These are phyloP conservation scores for Amaurobius ferox DNA, from an alignment of 2,888 invertebrate genomes.

Conservation along the genomic window DNA sequence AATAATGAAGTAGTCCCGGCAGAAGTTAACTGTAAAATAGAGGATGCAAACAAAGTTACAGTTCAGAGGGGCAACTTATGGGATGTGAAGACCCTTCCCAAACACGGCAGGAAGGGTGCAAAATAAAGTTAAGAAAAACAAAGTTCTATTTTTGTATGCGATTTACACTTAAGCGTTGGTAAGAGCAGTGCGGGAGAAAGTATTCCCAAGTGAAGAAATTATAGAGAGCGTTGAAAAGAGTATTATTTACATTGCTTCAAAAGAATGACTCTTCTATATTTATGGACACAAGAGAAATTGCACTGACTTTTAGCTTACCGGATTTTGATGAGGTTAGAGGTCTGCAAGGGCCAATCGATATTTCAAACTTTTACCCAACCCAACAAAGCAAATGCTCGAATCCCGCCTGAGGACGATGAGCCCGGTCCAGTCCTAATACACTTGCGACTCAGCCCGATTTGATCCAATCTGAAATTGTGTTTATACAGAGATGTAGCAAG, in stretches of 20 bases:
- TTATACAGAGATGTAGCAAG: too few species aligned
- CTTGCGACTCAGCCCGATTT: too few species aligned
- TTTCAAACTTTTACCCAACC: too few species aligned
- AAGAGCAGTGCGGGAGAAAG: neutral
- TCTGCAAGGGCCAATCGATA: too few species aligned
- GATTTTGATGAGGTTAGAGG: too few species aligned
- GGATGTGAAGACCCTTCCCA: slow-evolving; percentile 24
- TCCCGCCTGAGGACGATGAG: too few species aligned
- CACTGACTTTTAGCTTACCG: too few species aligned
- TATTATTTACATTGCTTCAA: neutral
- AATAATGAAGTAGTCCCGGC: neutral
- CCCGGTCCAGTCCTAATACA: too few species aligned
- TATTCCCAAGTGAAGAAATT: slow-evolving; percentile 1
- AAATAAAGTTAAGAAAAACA: slow-evolving; percentile 15
- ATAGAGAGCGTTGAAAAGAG: neutral
- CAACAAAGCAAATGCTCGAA: too few species aligned
- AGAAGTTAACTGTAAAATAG: neutral
- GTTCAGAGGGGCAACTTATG: slow-evolving; percentile 18
- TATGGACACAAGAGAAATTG: too few species aligned
- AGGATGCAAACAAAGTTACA: slow-evolving; percentile 24
- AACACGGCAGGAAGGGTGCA: slow-evolving; percentile 18
- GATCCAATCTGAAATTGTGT: too few species aligned
- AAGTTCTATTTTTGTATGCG: slow-evolving; percentile 34
- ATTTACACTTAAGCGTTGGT: neutral
- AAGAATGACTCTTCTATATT: neutral